phyloP scores from a whole-genome alignment of 2,888 invertebrate species.

The Seladonia tumulorum region DNA sequence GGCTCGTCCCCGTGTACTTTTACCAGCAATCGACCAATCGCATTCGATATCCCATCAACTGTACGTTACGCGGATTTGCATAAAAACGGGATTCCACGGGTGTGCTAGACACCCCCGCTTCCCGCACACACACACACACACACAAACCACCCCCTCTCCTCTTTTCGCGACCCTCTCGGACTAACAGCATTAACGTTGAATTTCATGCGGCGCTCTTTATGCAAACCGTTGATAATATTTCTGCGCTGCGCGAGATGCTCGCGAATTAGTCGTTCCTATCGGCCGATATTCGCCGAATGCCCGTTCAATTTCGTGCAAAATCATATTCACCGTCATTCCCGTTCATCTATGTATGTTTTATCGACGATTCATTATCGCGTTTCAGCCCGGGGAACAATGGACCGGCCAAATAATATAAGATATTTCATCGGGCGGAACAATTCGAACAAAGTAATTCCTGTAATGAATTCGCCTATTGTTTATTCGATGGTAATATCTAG shows the following conservation, averaged over 20 bases:
- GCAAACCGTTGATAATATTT: slow-evolving; percentile 34
- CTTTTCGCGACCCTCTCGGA: not conserved
- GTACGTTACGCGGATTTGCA: slow-evolving; percentile 29
- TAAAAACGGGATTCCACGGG: slow-evolving; percentile 30
- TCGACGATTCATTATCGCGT: not conserved
- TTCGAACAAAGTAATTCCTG: slow-evolving; percentile 6
- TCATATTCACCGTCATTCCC: slow-evolving; percentile 29
- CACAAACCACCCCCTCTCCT: not conserved
- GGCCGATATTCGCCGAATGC: slow-evolving; percentile 14
- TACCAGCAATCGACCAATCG: slow-evolving; percentile 18
- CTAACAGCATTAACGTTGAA: slow-evolving; percentile 50
- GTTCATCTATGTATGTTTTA: slow-evolving; percentile 21
- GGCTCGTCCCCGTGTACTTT: slow-evolving; percentile 22
- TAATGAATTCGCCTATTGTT: slow-evolving; percentile 14
- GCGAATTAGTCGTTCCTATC: slow-evolving; percentile 33
- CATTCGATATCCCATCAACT: slow-evolving; percentile 25
- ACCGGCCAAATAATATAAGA: slow-evolving; percentile 18
- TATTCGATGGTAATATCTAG: not conserved
- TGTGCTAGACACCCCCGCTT: not conserved
- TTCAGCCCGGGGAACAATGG: not conserved
- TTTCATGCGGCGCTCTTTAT: slow-evolving; percentile 17
- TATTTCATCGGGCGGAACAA: not conserved
- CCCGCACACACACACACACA: not conserved
- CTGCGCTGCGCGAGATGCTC: slow-evolving; percentile 18
- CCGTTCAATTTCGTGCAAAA: slow-evolving; percentile 23